Percentiles rank a stretch among this genome's conserved stretches.
phyloP scores from a whole-genome alignment of 2,113 vertebrate genomes.

The Callipepla squamata region DNA sequence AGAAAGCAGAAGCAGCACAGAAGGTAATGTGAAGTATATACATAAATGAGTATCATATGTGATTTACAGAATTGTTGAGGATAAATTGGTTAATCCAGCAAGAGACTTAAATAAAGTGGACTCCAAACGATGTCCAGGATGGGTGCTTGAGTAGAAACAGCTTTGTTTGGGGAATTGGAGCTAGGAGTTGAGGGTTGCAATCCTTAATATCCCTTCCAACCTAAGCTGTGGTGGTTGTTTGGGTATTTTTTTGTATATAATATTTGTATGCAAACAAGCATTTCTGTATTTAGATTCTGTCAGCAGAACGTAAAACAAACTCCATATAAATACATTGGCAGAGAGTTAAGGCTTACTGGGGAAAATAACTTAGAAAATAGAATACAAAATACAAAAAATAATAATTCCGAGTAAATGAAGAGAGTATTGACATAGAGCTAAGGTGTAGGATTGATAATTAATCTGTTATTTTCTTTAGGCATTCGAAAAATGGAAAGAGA shows the following conservation, averaged over 20 bases:
- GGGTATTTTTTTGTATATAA: neutral
- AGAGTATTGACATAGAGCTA: neutral
- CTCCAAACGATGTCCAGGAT: neutral
- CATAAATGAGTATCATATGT: neutral
- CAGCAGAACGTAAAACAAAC: neutral
- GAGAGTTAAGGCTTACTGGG: neutral
- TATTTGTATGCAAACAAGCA: neutral
- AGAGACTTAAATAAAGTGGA: neutral
- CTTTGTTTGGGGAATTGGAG: too few species aligned
- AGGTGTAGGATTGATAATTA: neutral
- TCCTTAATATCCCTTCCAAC: too few species aligned
- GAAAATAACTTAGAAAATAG: neutral
- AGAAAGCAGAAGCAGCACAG: constrained; percentile 80
- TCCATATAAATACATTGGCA: neutral
- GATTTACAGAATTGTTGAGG: neutral
- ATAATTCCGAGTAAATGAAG: neutral
- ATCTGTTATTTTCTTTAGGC: constrained; percentile 76
- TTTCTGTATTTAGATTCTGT: neutral
- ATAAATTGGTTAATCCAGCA: neutral
- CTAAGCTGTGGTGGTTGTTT: too few species aligned
- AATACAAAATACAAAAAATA: neutral
- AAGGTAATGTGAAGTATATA: constrained; percentile 70
- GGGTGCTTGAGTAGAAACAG: too few species aligned
- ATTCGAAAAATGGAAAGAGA: constrained; percentile 92
- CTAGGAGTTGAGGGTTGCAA: too few species aligned